Evolutionary conservation across 2,888 invertebrate species (phyloP), one percentile per base, ranked within the genome.

Genomic region (Erebia aethiops): DNA sequence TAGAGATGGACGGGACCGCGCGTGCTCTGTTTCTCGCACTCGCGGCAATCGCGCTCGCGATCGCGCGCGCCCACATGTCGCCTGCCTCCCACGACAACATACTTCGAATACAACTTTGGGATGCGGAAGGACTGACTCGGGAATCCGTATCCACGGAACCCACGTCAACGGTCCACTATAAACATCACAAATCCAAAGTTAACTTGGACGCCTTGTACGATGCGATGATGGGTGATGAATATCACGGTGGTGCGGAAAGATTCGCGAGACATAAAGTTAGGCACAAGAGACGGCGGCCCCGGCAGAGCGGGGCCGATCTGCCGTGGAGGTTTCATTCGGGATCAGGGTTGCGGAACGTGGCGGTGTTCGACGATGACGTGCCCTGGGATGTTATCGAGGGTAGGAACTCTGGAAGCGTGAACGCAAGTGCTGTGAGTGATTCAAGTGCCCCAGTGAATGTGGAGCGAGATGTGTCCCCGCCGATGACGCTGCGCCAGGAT

Each of bases 311-410:
- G 49, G 80, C 82, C 35, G 90, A 91, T 58, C 82, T 88, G 75
- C 94, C 92, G 75, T 94, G 94, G 94, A 89, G 93, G 86, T 94
- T 94, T 85, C 94, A 94, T 80, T 83, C 88, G 77, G 94, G 94
- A 76, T 87, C 91, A 78, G 86, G 87, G 82, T 80, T 91, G 84
- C 84, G 92, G 84, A 94, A 93, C 86, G 93, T 94, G 75, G 89
- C 87, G 76, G 93, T 90, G 83, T 94, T 90, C 87, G 92, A 94
- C 79, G 90, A 93, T 75, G 89, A 93, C 80, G 93, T 91, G 82
- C 92, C 94, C 82, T 94, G 94, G 94, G 88, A 90, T 79, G 85
- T 84, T 77, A 89, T 91, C 81, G 94, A 93, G 82, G 87, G 84
- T 76, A 80, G 82, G 79, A 79, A 74, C 75, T 80, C 80, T 75